Base-by-base conservation (phyloP, 2,888 invertebrate genomes). In the Antheraea assamensis region DNA sequence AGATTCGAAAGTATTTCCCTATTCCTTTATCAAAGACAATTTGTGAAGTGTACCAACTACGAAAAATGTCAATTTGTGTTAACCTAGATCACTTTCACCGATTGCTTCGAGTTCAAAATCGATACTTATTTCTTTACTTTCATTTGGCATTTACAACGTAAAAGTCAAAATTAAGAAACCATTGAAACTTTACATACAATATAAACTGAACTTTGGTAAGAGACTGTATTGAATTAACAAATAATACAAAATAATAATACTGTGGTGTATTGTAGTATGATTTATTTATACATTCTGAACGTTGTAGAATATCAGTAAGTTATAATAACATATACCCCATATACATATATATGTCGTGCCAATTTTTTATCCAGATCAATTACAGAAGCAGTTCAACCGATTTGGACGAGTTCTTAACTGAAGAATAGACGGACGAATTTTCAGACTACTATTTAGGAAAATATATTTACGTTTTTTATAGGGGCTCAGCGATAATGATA, bases 21-120 rank as follows among this genome's bases (percentile, higher is more conserved):
- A 68, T 35, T 68, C 68, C 68, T 68, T 35, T 68, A 35, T 68
- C 35, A 35, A 35, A 68, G 1, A 68, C 68, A 68, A 68, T n/a
- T 68, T 19, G 35, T 68, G 68, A 35, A 68, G 35, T n/a, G 10
- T 68, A 68, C 35, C 27, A 10, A 10, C 35, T 21, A 68, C 35
- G 35, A 35, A 35, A 68, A 68, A 68, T 35, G 35, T 68, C 66
- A 68, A 68, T 31, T 68, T 68, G 35, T 35, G 8, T 68, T 21
- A 68, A 68, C 68, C 68, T 68, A 13, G 10, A 68, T 68, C 68
- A 68, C 68, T 31, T 68, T 35, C 68, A 35, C 30, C 61, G 61
- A 64, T 64, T 64, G 15, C 27, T 68, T n/a, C 21, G 68, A 68
- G 35, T 68, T 31, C 15, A 35, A 68, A 35, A 68, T 35, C n/a